A percentile compares a stretch with the other conserved stretches of the same genome.
phyloP scores from a whole-genome alignment of 2,113 vertebrate species.

The Phycodurus eques region DNA sequence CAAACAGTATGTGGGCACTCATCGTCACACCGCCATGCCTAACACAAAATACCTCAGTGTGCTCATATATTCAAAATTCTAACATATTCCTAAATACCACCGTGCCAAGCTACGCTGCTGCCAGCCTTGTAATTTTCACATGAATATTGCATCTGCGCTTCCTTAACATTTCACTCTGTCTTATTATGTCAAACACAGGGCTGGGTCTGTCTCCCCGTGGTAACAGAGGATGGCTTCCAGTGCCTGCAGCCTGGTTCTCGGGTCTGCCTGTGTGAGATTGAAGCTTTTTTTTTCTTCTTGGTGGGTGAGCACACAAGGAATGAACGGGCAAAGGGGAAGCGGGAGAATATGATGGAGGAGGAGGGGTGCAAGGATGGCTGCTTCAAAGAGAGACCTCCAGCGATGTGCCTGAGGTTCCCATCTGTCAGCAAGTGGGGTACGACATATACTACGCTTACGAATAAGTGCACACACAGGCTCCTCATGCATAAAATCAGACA shows the following conservation, averaged over 20 bases:
- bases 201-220: conserved; percentile 47
- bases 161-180: conserved; percentile 35
- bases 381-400: conserved; percentile 59
- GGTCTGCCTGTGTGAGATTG: conserved; percentile 48
- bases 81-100: conserved; percentile 53
- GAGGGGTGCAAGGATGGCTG: conserved; percentile 20
- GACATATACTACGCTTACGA: conserved; percentile 43
- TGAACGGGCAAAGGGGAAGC: background rate
- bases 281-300: conserved; percentile 44
- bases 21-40: conserved; percentile 25
- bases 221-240: conserved; percentile 50
- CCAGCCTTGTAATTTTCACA: conserved; percentile 57
- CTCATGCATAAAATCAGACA: conserved; percentile 22
- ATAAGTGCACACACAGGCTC: conserved; percentile 28
- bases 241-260: conserved; percentile 60
- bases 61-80: conserved; percentile 51
- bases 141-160: conserved; percentile 57
- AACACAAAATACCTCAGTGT: conserved; percentile 41
- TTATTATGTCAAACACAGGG: conserved; percentile 58
- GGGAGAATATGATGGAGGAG: conserved; percentile 13
- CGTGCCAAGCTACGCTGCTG: conserved; percentile 47
- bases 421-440: conserved; percentile 57
- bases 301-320: conserved; percentile 37
- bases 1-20: conserved; percentile 13
- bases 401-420: conserved; percentile 65